Evolutionary conservation across 2,888 invertebrate genomes (phyloP).

Genomic region (Tortricodes alternella): DNA sequence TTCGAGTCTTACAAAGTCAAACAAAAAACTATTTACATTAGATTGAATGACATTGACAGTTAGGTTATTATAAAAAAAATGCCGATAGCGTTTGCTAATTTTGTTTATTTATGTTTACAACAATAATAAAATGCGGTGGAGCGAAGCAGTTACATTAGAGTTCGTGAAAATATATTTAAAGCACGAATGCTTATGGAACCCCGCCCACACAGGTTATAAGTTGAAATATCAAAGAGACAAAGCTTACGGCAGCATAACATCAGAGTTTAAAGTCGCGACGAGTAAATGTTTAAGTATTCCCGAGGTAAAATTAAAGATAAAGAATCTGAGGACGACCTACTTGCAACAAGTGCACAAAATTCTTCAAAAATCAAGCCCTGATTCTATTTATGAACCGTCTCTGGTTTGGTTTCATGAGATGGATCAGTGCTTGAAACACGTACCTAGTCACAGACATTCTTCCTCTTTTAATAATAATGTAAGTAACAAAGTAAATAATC

Average conservation of each 20-base stretch:
- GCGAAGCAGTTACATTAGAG: slow-evolving; percentile 68
- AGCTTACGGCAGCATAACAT: slow-evolving; percentile 60
- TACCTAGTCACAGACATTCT: slow-evolving; percentile 55
- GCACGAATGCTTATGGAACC: slow-evolving; percentile 78
- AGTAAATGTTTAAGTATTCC: slow-evolving; percentile 54
- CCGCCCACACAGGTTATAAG: slow-evolving; percentile 65
- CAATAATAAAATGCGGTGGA: slow-evolving; percentile 65
- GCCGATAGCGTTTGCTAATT: no score
- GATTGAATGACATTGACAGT: no score
- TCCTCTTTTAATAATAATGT: slow-evolving; percentile 41
- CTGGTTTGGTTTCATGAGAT: slow-evolving; percentile 72
- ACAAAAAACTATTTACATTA: no score
- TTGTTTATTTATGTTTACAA: neutral
- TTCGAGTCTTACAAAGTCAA: no score
- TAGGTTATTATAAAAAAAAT: no score
- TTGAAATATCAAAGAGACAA: slow-evolving; percentile 59
- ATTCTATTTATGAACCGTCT: slow-evolving; percentile 63
- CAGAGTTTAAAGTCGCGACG: slow-evolving; percentile 57
- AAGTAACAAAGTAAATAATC: slow-evolving; percentile 32
- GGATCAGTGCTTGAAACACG: slow-evolving; percentile 66
- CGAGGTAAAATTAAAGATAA: slow-evolving; percentile 76
- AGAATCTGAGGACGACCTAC: slow-evolving; percentile 75
- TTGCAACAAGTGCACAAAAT: slow-evolving; percentile 75
- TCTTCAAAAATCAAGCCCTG: slow-evolving; percentile 62
- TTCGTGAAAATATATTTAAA: slow-evolving; percentile 77